Evolutionary conservation across 2,888 invertebrate genomes (phyloP).

Genomic region (Heliothis peltigera): DNA sequence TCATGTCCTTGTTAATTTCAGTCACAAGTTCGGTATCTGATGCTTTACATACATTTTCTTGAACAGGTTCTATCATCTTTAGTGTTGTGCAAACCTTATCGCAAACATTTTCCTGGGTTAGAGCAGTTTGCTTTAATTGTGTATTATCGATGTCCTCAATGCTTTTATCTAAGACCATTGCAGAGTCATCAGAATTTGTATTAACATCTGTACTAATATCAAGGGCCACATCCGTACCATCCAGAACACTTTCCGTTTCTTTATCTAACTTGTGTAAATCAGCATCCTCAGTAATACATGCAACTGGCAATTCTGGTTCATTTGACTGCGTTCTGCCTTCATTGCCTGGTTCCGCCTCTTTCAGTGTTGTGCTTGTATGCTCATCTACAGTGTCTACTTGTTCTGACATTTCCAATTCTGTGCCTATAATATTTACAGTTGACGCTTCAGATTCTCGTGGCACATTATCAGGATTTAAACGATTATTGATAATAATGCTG

Average conservation of each 20-base stretch:
- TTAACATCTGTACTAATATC: not conserved
- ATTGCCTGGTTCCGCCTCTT: not conserved
- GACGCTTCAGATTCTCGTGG: not conserved
- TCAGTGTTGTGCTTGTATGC: not conserved
- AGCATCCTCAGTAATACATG: not conserved
- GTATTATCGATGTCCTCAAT: not conserved
- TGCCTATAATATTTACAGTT: not conserved
- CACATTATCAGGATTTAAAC: not conserved
- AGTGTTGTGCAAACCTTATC: not conserved
- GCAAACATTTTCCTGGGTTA: not conserved
- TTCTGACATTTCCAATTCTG: conserved; percentile 1
- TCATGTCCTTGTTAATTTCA: not conserved
- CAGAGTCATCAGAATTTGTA: not conserved
- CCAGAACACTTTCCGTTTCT: not conserved
- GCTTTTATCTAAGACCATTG: not conserved
- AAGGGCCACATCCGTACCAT: not conserved
- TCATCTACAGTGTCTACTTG: not conserved
- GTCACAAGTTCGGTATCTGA: not conserved
- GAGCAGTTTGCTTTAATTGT: not conserved
- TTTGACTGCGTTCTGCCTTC: not conserved
- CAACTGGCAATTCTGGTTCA: not conserved
- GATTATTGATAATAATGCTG: not conserved
- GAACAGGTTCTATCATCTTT: not conserved
- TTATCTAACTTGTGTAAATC: not conserved
- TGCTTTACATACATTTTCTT: not conserved